Base-by-base conservation (phyloP, 2,113 vertebrate genomes). In the Dolichotis patagonum region DNA sequence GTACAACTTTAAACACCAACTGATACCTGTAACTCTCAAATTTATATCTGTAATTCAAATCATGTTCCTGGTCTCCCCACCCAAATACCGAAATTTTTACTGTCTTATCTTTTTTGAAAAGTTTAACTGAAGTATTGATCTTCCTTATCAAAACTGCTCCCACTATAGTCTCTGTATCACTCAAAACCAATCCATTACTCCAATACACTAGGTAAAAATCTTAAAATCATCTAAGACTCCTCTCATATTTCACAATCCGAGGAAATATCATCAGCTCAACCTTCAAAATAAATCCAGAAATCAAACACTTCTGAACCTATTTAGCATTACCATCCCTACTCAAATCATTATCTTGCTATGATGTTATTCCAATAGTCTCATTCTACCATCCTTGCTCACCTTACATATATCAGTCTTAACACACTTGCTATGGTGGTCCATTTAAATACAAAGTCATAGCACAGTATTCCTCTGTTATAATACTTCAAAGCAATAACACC, bases 381-480 rank as follows among this genome's bases (percentile, higher is more conserved):
- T 90, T 85, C 24, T 90, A 80, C 85, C n/a, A 89, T 26, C 19
- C 54, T 69, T 38, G 8, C 19, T 89, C 35, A 13, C 73, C 24
- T 67, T 89, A 85, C 60, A 52, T 22, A 63, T n/a, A 69, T 67
- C 65, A 85, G 56, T 90, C 32, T n/a, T 52, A 54, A 83, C 60
- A 91, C 3, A 81, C 28, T 13, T 90, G n/a, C 46, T 8, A 62
- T 2, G 86, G 60, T n/a, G 22, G 91, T 69, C 41, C 52, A 85
- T 30, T 77, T 46, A 28, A 92, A 69, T 69, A 16, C n/a, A 82
- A 97, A 88, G 69, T 81, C 46, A 96, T 3, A 78, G 38, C 13
- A 46, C 14, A 8, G 38, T 38, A 87, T 67, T 88, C 19, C 77
- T 78, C 52, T 65, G 13, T 85, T 69, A 69, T 20, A 38, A 75